Evolutionary conservation across 2,888 invertebrate genomes (phyloP), one percentile per base, ranked within the genome.

Genomic region (Rhabditoides inermis): DNA sequence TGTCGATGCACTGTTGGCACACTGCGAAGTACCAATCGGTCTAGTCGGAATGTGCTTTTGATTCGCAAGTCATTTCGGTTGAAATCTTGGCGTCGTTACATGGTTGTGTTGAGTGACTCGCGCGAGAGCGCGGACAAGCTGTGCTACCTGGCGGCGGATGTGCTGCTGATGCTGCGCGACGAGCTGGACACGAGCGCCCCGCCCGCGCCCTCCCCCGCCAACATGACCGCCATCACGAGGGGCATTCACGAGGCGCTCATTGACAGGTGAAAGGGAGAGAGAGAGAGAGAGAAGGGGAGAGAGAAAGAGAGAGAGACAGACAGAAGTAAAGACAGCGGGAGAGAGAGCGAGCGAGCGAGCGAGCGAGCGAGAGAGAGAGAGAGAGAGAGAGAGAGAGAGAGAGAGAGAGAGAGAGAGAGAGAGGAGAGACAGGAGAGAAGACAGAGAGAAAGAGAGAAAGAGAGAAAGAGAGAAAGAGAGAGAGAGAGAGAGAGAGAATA

Each of bases 101-200:
- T 20, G 32, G 15, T 6, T 12, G 50, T 51, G 28, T 42, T 42
- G 4, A 35, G 26, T 23, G 53, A 44, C 15, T 42, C 53, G 26
- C 42, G 30, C 10, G 26, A 30, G 18, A 50, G 28, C 12, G 12
- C 45, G 26, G 6, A 6, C 6, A 7, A 7, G 32, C 7, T 10
- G 32, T 15, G 7, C 7, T 15, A 10, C 32, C 15, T 32, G 12
- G 35, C 27, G 6, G 20, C 35, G n/a, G 51, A 26, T 10, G 7
- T 30, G 18, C 3, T 23, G 10, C n/a, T 18, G 6, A 6, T 10
- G 6, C 27, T 20, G 41, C 18, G 28, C 15, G 5, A 25, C 15
- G 10, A 27, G 15, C 15, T 27, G 28, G 6, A 7, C 10, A 27
- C 23, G 18, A n/a, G n/a, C 20, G 40, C 47, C 5, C 28, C 18